Evolutionary conservation across 2,888 invertebrate species (phyloP), one percentile per base, ranked within the genome.

Genomic region (Pheosia gnoma): DNA sequence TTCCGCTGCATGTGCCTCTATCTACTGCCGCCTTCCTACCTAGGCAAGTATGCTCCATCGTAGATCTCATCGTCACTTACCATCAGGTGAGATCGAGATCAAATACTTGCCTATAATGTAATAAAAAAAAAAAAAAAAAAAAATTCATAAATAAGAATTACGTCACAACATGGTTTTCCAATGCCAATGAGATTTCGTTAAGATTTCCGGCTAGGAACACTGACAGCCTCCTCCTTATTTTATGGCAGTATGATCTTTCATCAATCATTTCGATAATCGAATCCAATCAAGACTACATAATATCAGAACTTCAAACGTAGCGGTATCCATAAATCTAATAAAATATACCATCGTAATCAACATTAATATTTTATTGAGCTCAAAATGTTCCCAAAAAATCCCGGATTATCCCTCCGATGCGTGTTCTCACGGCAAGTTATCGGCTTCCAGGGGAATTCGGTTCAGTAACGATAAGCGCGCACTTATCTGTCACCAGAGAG

Each of bases 351-450:
- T 70, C 68, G 69, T 78, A 77, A 79, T 75, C 79, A 73, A 71
- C 68, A 74, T 77, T 75, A 82, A 70, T 25, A 25, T 79, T 71
- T 82, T 81, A 82, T 81, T 72, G 74, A 65, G 60, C 67, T 61
- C 60, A 25, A 68, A 79, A 80, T 72, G 75, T 68, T 74, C 75
- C 75, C 75, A 70, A 72, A 81, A 80, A 82, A 79, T 81, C 81
- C 78, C 68, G 70, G 78, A 82, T 82, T 83, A 87, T 82, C 78
- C 84, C 68, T 71, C 71, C 75, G 77, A 81, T 75, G 80, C 78
- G 77, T 82, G 84, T 88, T 88, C 87, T 86, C 88, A 87, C 87
- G 86, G 73, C 76, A 74, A 77, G 81, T 90, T 91, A 91, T 92
- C 91, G 79, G 75, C 68, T 79, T 80, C 77, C 74, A 72, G 75